These are phyloP conservation scores for Amphipyra berbera DNA, from an alignment of 2,888 invertebrate genomes.

Conservation along the genomic window DNA sequence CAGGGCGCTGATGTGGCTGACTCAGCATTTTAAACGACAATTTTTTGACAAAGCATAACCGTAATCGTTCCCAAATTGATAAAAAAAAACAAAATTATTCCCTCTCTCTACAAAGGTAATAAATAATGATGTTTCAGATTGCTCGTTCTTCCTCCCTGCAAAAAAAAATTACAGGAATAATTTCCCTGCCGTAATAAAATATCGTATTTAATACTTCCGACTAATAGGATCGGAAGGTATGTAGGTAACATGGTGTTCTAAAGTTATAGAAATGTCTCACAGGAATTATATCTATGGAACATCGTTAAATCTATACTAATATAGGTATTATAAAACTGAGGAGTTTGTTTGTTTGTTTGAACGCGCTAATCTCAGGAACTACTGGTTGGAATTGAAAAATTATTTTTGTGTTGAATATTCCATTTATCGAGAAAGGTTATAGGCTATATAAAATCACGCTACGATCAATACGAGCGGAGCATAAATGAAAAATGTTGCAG, in stretches of 20 bases:
- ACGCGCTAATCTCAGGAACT: too few species aligned
- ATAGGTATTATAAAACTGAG: too few species aligned
- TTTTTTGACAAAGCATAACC: not conserved
- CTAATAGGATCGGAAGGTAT: conserved; percentile 21
- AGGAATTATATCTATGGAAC: conserved; percentile 28
- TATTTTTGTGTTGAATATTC: too few species aligned
- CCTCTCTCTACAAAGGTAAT: not conserved
- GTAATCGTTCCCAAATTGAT: not conserved
- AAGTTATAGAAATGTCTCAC: conserved; percentile 41
- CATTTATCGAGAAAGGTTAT: too few species aligned
- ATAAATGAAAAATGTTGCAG: too few species aligned
- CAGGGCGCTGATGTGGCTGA: too few species aligned
- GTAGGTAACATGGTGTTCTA: not conserved
- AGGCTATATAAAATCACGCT: too few species aligned
- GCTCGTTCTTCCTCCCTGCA: not conserved
- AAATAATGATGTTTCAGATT: not conserved
- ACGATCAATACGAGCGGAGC: too few species aligned
- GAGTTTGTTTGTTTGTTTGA: too few species aligned
- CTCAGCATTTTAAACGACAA: too few species aligned
- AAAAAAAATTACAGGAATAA: not conserved
- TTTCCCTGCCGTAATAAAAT: not conserved
- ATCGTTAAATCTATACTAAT: too few species aligned
- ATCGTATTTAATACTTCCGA: not conserved
- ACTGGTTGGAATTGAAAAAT: too few species aligned
- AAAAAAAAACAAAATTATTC: not conserved